A percentile compares a stretch with the other conserved stretches of the same genome.
These are phyloP conservation scores for Conomelus anceps DNA, from an alignment of 2,888 invertebrate species.

Conservation along the genomic window DNA sequence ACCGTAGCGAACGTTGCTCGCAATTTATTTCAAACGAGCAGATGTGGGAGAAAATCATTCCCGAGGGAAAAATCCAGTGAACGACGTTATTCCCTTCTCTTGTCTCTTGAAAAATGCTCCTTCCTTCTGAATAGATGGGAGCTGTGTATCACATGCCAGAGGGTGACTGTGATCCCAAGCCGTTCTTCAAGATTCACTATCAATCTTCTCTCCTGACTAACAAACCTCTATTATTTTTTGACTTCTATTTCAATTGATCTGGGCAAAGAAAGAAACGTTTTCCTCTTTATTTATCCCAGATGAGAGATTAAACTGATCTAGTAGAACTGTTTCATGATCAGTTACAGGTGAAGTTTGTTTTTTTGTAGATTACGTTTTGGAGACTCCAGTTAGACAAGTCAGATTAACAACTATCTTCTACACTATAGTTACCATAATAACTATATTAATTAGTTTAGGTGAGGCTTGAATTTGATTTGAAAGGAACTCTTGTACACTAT, in stretches of 20 bases:
- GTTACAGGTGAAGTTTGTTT: no score
- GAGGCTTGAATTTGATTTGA: no score
- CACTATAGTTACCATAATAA: no score
- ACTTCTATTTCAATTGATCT: neutral
- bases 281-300: neutral
- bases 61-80: neutral
- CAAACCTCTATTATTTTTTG: neutral
- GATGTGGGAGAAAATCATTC: neutral
- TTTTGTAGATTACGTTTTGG: no score
- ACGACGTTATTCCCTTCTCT: neutral
- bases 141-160: neutral
- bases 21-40: neutral
- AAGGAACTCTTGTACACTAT: no score
- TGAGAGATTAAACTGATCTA: neutral
- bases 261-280: neutral
- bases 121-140: neutral
- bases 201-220: neutral
- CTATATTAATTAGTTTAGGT: no score
- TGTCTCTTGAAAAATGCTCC: neutral
- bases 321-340: neutral
- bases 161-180: neutral
- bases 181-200: neutral
- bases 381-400: no score
- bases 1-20: neutral
- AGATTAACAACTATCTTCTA: no score